Evolutionary conservation across 2,113 vertebrate species (phyloP).

Genomic region (Thryonomys swinderianus): DNA sequence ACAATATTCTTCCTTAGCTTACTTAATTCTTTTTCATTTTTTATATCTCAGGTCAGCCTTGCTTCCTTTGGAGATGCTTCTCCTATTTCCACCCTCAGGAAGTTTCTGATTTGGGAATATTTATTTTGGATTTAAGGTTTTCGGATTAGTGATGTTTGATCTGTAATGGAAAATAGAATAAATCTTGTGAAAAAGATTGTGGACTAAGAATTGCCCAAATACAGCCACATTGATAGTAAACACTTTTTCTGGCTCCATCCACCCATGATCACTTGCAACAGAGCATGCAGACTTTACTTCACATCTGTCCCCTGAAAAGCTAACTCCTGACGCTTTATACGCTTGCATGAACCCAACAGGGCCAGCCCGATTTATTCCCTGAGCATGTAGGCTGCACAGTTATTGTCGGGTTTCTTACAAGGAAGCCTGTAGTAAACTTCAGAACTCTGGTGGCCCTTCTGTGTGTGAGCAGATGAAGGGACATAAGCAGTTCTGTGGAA

Average conservation of each 20-base stretch:
- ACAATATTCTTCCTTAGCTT: background rate
- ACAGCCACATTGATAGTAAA: background rate
- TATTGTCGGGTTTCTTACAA: background rate
- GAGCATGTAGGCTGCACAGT: background rate
- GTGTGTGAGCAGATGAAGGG: background rate
- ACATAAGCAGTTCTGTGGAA: background rate
- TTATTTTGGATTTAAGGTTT: background rate
- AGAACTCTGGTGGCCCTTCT: background rate
- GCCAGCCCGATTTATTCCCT: background rate
- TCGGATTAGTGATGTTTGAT: background rate
- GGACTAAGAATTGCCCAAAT: background rate
- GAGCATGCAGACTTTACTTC: background rate
- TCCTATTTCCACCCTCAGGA: background rate
- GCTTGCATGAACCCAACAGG: background rate
- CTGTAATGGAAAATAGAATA: background rate
- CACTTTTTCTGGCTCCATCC: background rate
- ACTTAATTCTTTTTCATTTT: background rate
- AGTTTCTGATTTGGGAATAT: background rate
- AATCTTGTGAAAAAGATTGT: background rate
- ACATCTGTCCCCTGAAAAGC: background rate
- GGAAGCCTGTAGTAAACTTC: background rate
- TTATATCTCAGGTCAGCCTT: background rate
- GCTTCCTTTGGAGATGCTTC: background rate
- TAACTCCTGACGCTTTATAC: background rate
- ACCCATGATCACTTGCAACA: accelerated